Conservation (phyloP, 2,113 vertebrate species). For the Eublepharis macularius region DNA sequence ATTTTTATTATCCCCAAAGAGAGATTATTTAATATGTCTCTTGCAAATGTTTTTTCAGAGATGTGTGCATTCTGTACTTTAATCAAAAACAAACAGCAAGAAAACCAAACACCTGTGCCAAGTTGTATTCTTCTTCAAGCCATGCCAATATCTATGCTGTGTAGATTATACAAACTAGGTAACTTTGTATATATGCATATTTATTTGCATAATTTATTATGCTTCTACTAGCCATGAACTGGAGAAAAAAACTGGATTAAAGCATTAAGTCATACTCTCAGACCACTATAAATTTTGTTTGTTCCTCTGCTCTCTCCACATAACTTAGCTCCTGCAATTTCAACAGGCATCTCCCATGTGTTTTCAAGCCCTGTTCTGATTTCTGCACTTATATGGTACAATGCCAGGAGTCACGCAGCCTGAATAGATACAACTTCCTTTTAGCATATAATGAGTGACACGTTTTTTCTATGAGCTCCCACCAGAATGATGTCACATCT, state of each 20-base stretch:
- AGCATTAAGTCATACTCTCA: background rate
- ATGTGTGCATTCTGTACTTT: background rate
- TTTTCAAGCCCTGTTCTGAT: background rate
- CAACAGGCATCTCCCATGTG: background rate
- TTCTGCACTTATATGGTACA: background rate
- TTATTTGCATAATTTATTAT: constrained; percentile 2
- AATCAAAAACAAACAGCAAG: background rate
- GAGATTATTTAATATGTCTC: background rate
- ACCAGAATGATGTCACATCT: background rate
- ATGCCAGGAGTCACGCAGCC: background rate
- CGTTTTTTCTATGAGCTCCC: background rate
- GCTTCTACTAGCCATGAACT: background rate
- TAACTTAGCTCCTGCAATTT: background rate
- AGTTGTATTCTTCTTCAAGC: background rate
- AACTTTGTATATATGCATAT: background rate
- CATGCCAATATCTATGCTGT: background rate
- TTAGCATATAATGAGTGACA: background rate
- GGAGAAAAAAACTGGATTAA: background rate
- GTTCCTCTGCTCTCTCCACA: background rate
- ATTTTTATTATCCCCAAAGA: background rate
- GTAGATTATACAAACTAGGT: background rate
- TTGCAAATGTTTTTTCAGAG: background rate
- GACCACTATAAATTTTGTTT: background rate
- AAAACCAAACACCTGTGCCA: background rate
- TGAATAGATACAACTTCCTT: background rate